Base-by-base conservation (phyloP, 2,888 invertebrate species). In the Idaea straminata region DNA sequence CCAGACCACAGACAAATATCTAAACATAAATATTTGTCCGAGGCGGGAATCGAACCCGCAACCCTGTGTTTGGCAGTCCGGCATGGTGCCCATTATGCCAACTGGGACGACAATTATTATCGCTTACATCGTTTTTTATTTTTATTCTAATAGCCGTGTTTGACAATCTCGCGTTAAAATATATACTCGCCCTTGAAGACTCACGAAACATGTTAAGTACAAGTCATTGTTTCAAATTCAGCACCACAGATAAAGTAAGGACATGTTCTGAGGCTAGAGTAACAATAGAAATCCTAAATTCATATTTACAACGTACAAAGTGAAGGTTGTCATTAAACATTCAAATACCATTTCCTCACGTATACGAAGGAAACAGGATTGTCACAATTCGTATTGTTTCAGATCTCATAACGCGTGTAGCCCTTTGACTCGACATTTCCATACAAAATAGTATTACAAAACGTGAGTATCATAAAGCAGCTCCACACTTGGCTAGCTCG, bases 331-430 rank as follows among this genome's bases (percentile, higher is more conserved):
- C 90, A 91, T 91, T 90, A 91, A 84, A 82, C 86, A 89, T 90
- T 90, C 87, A 88, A 91, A 91, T 88, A 83, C 73, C 77, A 91
- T 90, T 88, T 91, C 86, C 87, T 87, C 85, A 80, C 83, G 84
- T 83, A 25, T 25, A 84, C 80, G 88, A 85, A 86, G 89, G 87
- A 91, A 90, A 89, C 88, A 82, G 85, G 88, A 89, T 91, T 91
- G 91, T 89, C 86, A 89, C 90, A 88, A 87, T 89, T 85, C 83
- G 83, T 85, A 92, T 92, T 92, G 91, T 92, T 90, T 83, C 85
- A 85, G 83, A 92, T 91, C 91, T 92, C 92, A 92, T 91, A 92
- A 91, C 91, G 87, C 80, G 81, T 82, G 85, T 85, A 83, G 86
- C 89, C 90, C 89, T 91, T 92, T 91, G 91, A 91, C 89, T 88